A percentile compares a stretch with the other conserved stretches of the same genome.
phyloP scores from a whole-genome alignment of 2,113 vertebrate species.

The Turnix velox region DNA sequence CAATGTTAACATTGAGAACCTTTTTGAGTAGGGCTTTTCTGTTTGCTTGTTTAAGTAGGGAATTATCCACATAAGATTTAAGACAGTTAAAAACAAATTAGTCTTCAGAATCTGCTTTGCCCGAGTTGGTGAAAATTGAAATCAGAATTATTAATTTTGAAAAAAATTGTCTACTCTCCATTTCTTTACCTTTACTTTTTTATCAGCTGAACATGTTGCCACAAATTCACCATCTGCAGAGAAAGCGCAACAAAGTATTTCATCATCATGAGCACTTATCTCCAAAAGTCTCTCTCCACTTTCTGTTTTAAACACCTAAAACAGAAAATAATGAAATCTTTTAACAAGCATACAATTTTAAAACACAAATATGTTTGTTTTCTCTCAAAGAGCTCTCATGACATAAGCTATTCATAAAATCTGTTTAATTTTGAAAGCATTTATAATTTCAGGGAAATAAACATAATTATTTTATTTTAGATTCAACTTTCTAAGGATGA shows the following conservation, averaged over 20 bases:
- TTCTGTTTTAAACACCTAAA: conserved; percentile 89
- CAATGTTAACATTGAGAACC: not conserved
- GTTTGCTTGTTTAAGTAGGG: not conserved
- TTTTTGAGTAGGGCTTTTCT: not conserved
- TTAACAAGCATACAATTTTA: not conserved
- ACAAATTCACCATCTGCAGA: conserved; percentile 85
- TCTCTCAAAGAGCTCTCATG: not conserved
- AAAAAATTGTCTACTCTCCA: not conserved
- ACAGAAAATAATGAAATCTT: not conserved
- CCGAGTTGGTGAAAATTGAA: not conserved
- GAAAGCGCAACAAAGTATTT: conserved; percentile 90
- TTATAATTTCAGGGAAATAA: not conserved
- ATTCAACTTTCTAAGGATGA: not conserved
- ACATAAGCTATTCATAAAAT: not conserved
- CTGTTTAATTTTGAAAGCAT: not conserved
- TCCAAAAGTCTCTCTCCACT: conserved; percentile 89
- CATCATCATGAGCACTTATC: conserved; percentile 87
- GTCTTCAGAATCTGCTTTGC: not conserved
- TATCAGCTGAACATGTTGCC: conserved; percentile 91
- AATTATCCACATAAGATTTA: not conserved
- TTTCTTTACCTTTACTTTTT: conserved; percentile 87
- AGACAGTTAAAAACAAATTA: not conserved
- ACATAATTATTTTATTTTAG: not conserved
- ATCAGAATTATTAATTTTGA: not conserved
- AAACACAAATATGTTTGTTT: not conserved